A percentile compares a stretch with the other conserved stretches of the same genome.
Evolutionary conservation across 2,797 vertebrate genomes (phyloP).

Genomic region (Antrozous pallidus): DNA sequence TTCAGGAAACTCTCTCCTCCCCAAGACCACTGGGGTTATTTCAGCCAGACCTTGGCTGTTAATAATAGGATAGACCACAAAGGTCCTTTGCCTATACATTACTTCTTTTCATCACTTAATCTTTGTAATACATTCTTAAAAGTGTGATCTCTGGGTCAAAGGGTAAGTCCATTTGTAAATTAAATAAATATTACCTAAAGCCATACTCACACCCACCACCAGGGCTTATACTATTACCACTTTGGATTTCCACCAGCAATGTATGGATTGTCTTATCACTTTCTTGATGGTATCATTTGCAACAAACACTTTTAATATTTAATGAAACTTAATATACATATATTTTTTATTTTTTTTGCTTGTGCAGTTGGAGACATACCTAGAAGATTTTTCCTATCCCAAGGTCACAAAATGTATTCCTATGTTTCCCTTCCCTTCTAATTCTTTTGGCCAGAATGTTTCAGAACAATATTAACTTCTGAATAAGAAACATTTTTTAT

Average conservation of each 20-base stretch:
- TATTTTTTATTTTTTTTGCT: not conserved
- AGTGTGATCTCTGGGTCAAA: too few species aligned
- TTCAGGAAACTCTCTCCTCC: too few species aligned
- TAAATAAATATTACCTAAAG: too few species aligned
- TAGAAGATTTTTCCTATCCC: not conserved
- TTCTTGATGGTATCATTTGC: not conserved
- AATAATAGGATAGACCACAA: too few species aligned
- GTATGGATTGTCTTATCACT: not conserved
- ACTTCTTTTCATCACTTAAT: too few species aligned
- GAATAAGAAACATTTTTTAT: not conserved
- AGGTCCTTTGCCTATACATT: too few species aligned
- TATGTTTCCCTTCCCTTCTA: not conserved
- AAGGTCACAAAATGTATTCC: not conserved
- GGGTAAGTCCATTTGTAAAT: too few species aligned
- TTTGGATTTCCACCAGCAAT: not conserved
- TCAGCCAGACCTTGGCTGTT: too few species aligned
- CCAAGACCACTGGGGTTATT: too few species aligned
- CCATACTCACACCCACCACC: too few species aligned
- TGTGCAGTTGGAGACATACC: not conserved
- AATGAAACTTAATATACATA: not conserved
- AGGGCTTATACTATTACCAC: too few species aligned
- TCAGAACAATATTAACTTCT: not conserved
- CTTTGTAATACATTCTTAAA: too few species aligned
- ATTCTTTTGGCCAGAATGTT: not conserved
- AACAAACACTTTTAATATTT: not conserved